A percentile compares a stretch with the other conserved stretches of the same genome.
These are phyloP conservation scores for Galagoides demidoff DNA, from an alignment of 2,797 vertebrate genomes.

Conservation along the genomic window DNA sequence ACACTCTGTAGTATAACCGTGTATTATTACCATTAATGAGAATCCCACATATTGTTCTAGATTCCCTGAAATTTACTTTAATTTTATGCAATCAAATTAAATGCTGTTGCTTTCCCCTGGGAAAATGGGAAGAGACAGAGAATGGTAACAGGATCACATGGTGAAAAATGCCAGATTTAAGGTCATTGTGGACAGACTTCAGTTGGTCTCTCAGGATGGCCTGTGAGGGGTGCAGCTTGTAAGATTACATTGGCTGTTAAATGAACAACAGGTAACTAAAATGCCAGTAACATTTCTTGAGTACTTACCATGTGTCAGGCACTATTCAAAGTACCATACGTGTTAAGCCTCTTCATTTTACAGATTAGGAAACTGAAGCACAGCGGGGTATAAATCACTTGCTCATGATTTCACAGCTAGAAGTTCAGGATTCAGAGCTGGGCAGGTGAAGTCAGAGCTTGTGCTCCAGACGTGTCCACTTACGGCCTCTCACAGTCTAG, in stretches of 20 bases:
- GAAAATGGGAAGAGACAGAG: background rate
- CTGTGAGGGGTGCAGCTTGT: background rate
- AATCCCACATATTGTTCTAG: background rate
- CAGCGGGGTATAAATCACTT: background rate
- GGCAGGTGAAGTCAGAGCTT: background rate
- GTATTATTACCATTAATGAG: background rate
- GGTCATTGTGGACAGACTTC: background rate
- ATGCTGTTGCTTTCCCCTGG: background rate
- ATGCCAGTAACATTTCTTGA: background rate
- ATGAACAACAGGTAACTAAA: background rate
- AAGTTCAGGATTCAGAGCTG: background rate
- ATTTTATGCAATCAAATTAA: background rate
- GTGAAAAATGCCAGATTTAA: background rate
- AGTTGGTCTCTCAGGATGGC: background rate
- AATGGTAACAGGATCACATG: background rate
- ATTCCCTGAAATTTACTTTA: background rate
- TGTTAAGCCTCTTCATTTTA: background rate
- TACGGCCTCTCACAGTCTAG: background rate
- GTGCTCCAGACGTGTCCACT: accelerated
- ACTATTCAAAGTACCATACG: background rate
- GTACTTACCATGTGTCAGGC: background rate
- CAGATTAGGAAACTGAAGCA: background rate
- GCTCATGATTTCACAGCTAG: background rate
- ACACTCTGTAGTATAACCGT: background rate
- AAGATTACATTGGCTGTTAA: background rate